A percentile compares a stretch with the other conserved stretches of the same genome.
Conservation (phyloP, 2,113 vertebrate species). For the Rhagologus leucostigma region DNA sequence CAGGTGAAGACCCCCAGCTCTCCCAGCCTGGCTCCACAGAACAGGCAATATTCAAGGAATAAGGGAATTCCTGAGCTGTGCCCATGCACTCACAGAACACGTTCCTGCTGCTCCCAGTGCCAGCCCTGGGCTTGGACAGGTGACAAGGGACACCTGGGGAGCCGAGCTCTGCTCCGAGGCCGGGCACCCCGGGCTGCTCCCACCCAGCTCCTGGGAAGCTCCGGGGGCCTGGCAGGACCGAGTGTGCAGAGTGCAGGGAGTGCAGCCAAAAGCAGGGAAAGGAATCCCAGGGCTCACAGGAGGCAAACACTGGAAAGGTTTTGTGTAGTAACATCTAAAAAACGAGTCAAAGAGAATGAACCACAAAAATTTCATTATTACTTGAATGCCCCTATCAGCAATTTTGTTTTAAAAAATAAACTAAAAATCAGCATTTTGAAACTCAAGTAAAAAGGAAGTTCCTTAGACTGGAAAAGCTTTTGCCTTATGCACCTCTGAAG, state of each 20-base stretch:
- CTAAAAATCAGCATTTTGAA: not conserved
- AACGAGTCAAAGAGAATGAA: not conserved
- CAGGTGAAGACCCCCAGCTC: not conserved
- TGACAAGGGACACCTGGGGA: not conserved
- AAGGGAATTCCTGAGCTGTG: not conserved
- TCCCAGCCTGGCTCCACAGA: not conserved
- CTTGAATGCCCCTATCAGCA: not conserved
- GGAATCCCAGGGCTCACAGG: not conserved
- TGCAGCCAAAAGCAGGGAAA: not conserved
- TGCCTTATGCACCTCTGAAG: not conserved
- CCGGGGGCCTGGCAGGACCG: accelerated
- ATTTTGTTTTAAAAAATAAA: not conserved
- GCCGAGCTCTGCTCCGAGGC: not conserved
- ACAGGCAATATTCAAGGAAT: not conserved
- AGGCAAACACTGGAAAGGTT: not conserved
- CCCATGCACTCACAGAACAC: not conserved
- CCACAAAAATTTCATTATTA: not conserved
- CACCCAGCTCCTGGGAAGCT: not conserved
- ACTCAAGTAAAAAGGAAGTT: not conserved
- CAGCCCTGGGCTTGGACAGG: not conserved
- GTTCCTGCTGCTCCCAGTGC: accelerated
- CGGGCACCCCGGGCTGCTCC: not conserved
- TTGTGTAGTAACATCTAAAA: not conserved
- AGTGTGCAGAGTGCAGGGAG: not conserved
- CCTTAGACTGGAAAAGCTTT: not conserved